Evolutionary conservation across 2,888 invertebrate genomes (phyloP), one percentile per base, ranked within the genome.

Genomic region (Nomada fucata): DNA sequence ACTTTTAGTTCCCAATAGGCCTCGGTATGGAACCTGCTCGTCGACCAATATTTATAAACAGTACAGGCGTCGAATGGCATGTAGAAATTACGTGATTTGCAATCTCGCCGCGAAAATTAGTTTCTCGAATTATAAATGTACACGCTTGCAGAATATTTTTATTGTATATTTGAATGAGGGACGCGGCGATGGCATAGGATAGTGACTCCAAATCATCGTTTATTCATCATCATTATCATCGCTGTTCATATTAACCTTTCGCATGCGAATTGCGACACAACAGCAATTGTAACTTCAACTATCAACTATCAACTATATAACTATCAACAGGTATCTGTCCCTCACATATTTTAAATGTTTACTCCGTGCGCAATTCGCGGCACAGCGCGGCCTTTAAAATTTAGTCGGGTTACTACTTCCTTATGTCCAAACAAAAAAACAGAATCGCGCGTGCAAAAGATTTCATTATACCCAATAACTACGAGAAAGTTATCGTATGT

Each of bases 31-130:
- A 36, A 18, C 23, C 47, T 36, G 7, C 13, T 20, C 23, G 20
- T 18, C n/a, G 29, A 47, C 29, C 29, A 60, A 76, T 72, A 76
- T 82, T 81, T 76, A 72, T 64, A 69, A 75, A 68, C 57, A 64
- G 47, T n/a, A 1, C 36, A 36, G 18, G 47, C 18, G 13, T 15
- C 67, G 3, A 50, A 20, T 44, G 9, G 47, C 23, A 18, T 23
- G 9, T n/a, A 7, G 47, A 36, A 52, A 68, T 68, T 26, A 26
- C 36, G 9, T 52, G 2, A 59, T 69, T 67, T 63, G 53, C 7
- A 15, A 15, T 53, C 23, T 36, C 13, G 0, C n/a, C 7, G 13
- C 0, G 10, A 26, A 61, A 29, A 74, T 20, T 29, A 52, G 10
- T 52, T 42, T 13, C 20, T 47, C 44, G 18, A 61, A 52, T 61